These are phyloP conservation scores for Tetramorium simillimum DNA, from an alignment of 1,140 invertebrate genomes.

Conservation along the genomic window DNA sequence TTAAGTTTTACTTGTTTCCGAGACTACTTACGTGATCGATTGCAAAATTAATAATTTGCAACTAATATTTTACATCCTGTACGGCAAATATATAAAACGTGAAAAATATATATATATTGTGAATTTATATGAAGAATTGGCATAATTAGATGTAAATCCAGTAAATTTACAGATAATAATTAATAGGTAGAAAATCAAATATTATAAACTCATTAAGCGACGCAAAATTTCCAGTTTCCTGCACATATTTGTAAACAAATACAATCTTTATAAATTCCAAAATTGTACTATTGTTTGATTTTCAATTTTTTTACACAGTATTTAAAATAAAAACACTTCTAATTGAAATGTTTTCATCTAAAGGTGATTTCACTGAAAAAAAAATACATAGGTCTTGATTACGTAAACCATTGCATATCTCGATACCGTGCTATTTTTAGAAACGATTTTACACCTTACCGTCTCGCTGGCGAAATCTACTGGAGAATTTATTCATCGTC, in stretches of 20 bases:
- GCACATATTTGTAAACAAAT: background rate
- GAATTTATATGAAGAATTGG: background rate
- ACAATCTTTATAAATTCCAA: background rate
- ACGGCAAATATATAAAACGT: background rate
- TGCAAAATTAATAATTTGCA: background rate
- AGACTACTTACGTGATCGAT: background rate
- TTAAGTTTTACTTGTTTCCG: background rate
- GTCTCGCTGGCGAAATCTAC: background rate
- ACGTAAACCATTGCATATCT: background rate
- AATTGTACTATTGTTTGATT: background rate
- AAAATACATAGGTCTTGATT: background rate
- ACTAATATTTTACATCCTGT: background rate
- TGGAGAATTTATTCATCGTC: background rate
- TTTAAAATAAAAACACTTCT: background rate
- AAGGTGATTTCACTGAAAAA: background rate
- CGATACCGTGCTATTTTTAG: conserved; percentile 1
- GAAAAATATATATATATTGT: background rate
- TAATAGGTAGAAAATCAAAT: background rate
- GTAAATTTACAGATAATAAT: background rate
- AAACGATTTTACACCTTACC: background rate
- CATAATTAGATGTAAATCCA: background rate
- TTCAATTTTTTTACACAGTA: background rate
- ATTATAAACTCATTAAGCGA: background rate
- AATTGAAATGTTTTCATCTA: background rate
- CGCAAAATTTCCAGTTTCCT: background rate